Conservation (phyloP, 2,113 vertebrate species). For the Isurus oxyrinchus region DNA sequence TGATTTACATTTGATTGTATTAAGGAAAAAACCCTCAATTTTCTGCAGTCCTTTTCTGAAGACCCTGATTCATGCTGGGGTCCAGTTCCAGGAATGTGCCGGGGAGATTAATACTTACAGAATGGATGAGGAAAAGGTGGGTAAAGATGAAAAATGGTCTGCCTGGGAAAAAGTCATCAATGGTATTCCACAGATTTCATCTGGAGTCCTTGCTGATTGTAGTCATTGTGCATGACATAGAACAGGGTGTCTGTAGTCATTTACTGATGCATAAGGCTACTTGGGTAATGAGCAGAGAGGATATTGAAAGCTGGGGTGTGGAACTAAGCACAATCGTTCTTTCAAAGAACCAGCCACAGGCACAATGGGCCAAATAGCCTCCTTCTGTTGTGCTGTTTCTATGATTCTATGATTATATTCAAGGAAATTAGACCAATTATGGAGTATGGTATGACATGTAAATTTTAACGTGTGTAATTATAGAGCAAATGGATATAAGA, state of each 20-base stretch:
- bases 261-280: not conserved
- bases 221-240: not conserved
- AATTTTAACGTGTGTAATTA: not conserved
- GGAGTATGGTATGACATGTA: not conserved
- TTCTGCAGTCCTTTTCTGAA: not conserved
- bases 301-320: not conserved
- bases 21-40: not conserved
- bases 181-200: not conserved
- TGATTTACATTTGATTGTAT: not conserved
- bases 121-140: not conserved
- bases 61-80: not conserved
- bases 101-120: not conserved
- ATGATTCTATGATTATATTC: not conserved
- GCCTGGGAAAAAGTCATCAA: not conserved
- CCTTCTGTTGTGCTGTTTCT: not conserved
- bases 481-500: not conserved
- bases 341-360: not conserved
- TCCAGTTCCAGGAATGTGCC: not conserved
- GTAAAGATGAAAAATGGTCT: not conserved
- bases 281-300: not conserved
- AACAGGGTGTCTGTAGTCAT: too few species aligned
- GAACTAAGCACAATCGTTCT: too few species aligned
- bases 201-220: not conserved
- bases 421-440: not conserved
- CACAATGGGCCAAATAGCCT: not conserved